These are phyloP conservation scores for Canis aureus DNA, from an alignment of 2,113 vertebrate species.

Conservation along the genomic window DNA sequence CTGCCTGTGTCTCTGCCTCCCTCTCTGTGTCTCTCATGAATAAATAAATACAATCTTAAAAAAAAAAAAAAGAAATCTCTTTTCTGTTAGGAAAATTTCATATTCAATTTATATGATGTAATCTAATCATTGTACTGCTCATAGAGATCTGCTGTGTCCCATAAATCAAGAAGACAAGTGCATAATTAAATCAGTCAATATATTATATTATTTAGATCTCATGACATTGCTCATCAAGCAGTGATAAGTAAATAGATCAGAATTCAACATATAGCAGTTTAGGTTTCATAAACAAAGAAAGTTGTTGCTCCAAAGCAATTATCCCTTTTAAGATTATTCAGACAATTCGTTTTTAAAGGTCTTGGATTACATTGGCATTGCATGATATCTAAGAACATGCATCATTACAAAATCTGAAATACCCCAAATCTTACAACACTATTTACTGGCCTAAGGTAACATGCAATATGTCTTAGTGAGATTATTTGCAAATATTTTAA, in stretches of 20 bases:
- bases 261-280: background rate
- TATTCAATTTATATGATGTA: background rate
- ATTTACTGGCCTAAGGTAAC: background rate
- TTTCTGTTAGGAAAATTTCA: background rate
- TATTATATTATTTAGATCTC: background rate
- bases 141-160: background rate
- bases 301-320: background rate
- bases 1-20: too few relatives aligned
- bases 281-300: background rate
- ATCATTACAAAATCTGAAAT: background rate
- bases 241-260: too few relatives aligned
- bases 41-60: too few relatives aligned
- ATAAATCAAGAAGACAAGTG: background rate
- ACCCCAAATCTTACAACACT: background rate
- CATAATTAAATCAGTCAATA: background rate
- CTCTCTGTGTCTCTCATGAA: too few relatives aligned
- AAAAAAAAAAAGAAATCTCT: background rate
- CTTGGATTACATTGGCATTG: background rate
- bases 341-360: background rate
- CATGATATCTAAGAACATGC: background rate
- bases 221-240: background rate
- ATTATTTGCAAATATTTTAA: background rate
- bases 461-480: background rate
- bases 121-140: background rate
- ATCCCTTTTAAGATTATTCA: background rate